These are phyloP conservation scores for Stictocephala bisonia DNA, from an alignment of 2,888 invertebrate genomes.

Conservation along the genomic window DNA sequence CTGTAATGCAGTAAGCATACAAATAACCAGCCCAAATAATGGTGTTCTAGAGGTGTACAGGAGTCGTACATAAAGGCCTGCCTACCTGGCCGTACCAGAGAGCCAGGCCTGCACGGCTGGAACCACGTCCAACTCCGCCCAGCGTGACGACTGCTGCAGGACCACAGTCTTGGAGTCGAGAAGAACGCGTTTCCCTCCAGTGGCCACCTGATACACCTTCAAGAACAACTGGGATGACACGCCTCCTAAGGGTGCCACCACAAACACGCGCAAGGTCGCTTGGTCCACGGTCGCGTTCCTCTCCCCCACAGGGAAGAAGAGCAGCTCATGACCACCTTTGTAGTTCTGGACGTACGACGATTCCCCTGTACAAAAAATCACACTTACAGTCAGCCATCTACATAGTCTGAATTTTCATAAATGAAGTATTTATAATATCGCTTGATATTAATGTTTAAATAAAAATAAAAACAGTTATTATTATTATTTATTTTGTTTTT, in stretches of 20 bases:
- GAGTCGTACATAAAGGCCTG: no score
- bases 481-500: no score
- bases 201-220: not conserved
- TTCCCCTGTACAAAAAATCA: not conserved
- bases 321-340: not conserved
- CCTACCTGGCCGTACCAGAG: no score
- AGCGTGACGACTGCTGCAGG: not conserved
- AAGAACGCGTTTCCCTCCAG: not conserved
- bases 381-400: no score
- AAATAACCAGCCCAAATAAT: no score
- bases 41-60: no score
- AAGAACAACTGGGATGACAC: not conserved
- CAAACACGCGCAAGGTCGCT: constrained; percentile 30
- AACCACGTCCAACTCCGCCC: constrained; percentile 15
- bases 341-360: constrained; percentile 1
- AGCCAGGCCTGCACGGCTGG: constrained; percentile 14
- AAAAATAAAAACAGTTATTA: no score
- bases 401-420: no score
- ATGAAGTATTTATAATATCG: no score
- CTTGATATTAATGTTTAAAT: no score
- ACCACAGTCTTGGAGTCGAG: constrained; percentile 10
- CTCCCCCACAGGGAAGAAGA: constrained; percentile 36
- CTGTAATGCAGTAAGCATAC: no score
- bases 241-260: not conserved
- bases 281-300: constrained; percentile 28